Base-by-base conservation (phyloP, 1,140 invertebrate species). In the Drosophila chauvacae region DNA sequence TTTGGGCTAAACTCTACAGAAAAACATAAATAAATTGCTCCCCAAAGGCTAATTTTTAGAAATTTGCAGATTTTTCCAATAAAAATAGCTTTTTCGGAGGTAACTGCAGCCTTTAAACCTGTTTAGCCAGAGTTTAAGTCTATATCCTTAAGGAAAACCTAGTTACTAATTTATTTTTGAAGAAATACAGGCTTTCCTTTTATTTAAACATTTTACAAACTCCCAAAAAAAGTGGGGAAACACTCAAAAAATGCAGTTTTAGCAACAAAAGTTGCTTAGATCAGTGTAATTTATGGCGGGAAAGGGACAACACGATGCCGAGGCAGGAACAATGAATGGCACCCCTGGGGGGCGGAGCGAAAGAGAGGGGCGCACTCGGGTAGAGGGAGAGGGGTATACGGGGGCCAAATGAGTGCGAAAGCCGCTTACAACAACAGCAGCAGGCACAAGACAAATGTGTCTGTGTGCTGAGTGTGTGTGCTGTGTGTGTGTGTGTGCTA, bases 381-480 rank as follows among this genome's bases (percentile, higher is more conserved):
- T 11, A 37, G 35, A 37, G 16, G 20, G 7, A 33, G 18, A 11
- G 26, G 48, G 26, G 20, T n/a, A 30, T 1, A 7, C 1, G 26
- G 64, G 26, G 51, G 47, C 47, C 57, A 71, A 70, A 75, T 71
- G 71, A 79, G 71, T 71, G 56, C 60, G 66, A 80, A 83, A 80
- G 80, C 77, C 60, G 83, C 84, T 80, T 80, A 81, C 82, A 51
- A 51, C 44, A 47, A 14, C 20, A 79, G 45, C 72, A 77, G 70
- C 77, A 84, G 82, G 62, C 70, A 58, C 37, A 83, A 82, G 80
- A 83, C 81, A 83, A 83, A 79, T 83, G 80, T 83, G 63, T 37
- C 41, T 57, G 39, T 75, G 42, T 50, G 30, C 30, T 57, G 13
- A 33, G 28, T 61, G 37, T 82, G 80, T 82, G 62, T 35, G 16